phyloP scores from a whole-genome alignment of 2,113 vertebrate species.

The Phylloscopus trochilus region DNA sequence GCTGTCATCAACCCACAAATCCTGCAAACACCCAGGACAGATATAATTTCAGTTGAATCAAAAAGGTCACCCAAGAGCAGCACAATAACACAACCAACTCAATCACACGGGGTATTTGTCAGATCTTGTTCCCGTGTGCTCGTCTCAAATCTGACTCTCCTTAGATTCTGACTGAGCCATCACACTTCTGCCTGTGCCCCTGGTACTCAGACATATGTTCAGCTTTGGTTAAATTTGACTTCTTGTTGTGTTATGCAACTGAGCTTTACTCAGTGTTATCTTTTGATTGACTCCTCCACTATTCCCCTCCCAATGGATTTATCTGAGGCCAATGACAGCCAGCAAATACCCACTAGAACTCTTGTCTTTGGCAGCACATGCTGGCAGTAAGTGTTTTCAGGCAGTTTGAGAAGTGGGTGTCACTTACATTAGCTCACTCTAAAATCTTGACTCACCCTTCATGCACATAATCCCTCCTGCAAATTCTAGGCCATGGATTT shows the following conservation, averaged over 20 bases:
- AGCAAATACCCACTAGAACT: conserved; percentile 34
- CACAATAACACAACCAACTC: conserved; percentile 20
- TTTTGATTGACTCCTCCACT: conserved; percentile 53
- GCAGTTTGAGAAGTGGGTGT: conserved; percentile 61
- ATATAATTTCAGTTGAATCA: not conserved
- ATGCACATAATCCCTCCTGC: conserved; percentile 31
- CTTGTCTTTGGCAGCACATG: conserved; percentile 25
- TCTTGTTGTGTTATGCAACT: conserved; percentile 29
- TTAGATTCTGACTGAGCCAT: not conserved
- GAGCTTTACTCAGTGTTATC: conserved; percentile 47
- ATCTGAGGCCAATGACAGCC: conserved; percentile 49
- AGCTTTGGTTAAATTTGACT: conserved; percentile 21
- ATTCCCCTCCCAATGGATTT: not conserved
- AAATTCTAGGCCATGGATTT: conserved; percentile 54
- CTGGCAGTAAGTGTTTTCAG: conserved; percentile 51
- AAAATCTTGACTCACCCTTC: conserved; percentile 46
- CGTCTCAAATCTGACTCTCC: not conserved
- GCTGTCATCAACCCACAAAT: conserved; percentile 4
- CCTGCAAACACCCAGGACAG: conserved; percentile 16
- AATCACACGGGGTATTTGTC: not conserved
- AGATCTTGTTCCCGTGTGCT: not conserved
- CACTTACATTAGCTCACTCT: conserved; percentile 49
- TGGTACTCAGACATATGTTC: not conserved
- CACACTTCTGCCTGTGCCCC: not conserved
- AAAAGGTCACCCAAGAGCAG: conserved; percentile 39